Evolutionary conservation across 2,797 vertebrate species (phyloP).

Genomic region (Chiloscyllium punctatum): DNA sequence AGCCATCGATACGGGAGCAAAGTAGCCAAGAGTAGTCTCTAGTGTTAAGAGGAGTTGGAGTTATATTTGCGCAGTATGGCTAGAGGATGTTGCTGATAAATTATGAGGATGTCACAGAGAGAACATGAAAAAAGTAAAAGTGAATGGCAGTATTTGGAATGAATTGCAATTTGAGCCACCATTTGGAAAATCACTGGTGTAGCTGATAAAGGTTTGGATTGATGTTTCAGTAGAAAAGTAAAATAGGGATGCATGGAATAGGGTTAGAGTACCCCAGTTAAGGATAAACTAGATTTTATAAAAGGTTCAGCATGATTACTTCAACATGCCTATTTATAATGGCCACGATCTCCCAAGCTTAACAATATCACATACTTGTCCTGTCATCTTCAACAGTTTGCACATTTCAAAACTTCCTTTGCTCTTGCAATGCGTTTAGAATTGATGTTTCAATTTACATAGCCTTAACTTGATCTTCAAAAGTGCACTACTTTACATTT

Average conservation of each 20-base stretch:
- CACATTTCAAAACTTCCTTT: not conserved
- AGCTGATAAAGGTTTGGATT: not conserved
- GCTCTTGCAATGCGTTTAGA: not conserved
- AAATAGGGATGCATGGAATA: not conserved
- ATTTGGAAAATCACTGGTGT: not conserved
- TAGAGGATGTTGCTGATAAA: not conserved
- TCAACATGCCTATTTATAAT: not conserved
- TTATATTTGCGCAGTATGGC: too few relatives aligned
- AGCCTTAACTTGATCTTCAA: not conserved
- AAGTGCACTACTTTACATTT: not conserved
- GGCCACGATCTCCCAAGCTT: not conserved
- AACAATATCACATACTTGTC: not conserved
- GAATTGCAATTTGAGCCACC: not conserved
- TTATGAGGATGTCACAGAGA: not conserved
- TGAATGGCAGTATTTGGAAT: not conserved
- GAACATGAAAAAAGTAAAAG: not conserved
- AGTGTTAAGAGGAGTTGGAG: not conserved
- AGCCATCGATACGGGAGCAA: not conserved
- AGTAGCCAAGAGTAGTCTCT: too few relatives aligned
- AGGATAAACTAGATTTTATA: not conserved
- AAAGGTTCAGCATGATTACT: not conserved
- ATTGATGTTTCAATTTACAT: not conserved
- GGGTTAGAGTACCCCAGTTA: not conserved
- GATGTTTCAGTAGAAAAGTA: not conserved
- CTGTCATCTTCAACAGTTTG: not conserved